Percentiles rank a stretch among this genome's conserved stretches.
Evolutionary conservation across 2,113 vertebrate species (phyloP).

Genomic region (Ictalurus furcatus): DNA sequence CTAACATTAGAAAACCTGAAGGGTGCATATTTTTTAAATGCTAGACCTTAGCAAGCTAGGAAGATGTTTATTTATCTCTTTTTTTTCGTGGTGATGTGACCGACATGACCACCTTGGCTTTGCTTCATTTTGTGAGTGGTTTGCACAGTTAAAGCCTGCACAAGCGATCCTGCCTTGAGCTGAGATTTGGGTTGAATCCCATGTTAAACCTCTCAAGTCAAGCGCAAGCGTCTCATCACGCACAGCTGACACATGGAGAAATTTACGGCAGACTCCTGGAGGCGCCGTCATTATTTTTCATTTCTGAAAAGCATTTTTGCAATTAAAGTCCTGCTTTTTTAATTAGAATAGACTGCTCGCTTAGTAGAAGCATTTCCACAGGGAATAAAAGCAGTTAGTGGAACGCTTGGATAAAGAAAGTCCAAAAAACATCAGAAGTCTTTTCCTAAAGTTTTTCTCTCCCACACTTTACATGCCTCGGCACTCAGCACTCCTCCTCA

Average conservation of each 20-base stretch:
- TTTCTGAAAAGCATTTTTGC: not conserved
- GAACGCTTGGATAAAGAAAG: not conserved
- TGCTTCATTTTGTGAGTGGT: not conserved
- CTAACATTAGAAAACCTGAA: conserved; percentile 51
- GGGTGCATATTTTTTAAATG: not conserved
- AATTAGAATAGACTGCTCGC: not conserved
- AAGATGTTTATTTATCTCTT: conserved; percentile 40
- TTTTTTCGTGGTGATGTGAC: conserved; percentile 23
- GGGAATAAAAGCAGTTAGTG: not conserved
- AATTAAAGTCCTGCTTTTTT: not conserved
- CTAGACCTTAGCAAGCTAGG: not conserved
- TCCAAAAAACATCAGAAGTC: conserved; percentile 8
- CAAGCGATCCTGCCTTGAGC: not conserved
- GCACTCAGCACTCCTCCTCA: conserved; percentile 46
- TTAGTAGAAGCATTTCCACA: not conserved
- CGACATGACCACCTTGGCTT: conserved; percentile 10
- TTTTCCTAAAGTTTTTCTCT: conserved; percentile 21
- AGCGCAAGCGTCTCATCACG: not conserved
- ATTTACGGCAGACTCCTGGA: not conserved
- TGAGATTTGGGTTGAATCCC: not conserved
- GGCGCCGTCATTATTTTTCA: not conserved
- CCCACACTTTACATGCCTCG: conserved; percentile 39
- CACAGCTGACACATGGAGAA: not conserved
- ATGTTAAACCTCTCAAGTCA: not conserved
- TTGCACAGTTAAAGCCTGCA: not conserved